phyloP scores from a whole-genome alignment of 2,797 vertebrate genomes.

The Gymnoscopelus braueri region DNA sequence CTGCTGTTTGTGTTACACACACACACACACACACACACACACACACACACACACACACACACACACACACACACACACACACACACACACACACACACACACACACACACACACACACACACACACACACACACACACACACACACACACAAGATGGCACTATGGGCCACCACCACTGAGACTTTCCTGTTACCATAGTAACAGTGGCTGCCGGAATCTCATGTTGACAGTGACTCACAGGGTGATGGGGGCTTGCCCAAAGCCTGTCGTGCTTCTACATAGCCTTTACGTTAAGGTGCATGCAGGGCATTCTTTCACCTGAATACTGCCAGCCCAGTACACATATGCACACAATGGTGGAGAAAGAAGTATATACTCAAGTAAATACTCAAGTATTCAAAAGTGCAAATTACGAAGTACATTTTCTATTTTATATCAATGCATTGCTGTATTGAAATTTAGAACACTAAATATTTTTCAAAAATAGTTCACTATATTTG shows the following conservation, averaged over 20 bases:
- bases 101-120: not conserved
- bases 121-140: not conserved
- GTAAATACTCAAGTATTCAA: too few species aligned
- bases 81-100: not conserved
- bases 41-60: not conserved
- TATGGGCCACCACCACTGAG: constrained; percentile 67
- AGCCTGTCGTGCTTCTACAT: constrained; percentile 29
- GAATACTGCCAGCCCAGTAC: constrained; percentile 2
- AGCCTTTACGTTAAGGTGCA: constrained; percentile 45
- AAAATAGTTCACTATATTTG: too few species aligned
- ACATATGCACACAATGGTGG: too few species aligned
- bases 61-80: not conserved
- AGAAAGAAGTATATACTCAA: not conserved
- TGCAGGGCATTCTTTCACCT: constrained; percentile 49
- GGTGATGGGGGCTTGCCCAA: constrained; percentile 48
- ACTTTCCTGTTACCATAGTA: constrained; percentile 81
- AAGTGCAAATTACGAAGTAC: too few species aligned
- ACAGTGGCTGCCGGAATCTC: constrained; percentile 71
- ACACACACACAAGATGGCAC: constrained; percentile 48
- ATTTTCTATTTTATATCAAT: too few species aligned
- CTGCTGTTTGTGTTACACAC: constrained; percentile 45
- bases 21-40: too few species aligned
- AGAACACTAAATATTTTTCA: too few species aligned
- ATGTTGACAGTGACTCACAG: constrained; percentile 46
- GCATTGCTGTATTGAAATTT: too few species aligned